Evolutionary conservation across 2,888 invertebrate genomes (phyloP).

Genomic region (Brachypalpus laphriformis): DNA sequence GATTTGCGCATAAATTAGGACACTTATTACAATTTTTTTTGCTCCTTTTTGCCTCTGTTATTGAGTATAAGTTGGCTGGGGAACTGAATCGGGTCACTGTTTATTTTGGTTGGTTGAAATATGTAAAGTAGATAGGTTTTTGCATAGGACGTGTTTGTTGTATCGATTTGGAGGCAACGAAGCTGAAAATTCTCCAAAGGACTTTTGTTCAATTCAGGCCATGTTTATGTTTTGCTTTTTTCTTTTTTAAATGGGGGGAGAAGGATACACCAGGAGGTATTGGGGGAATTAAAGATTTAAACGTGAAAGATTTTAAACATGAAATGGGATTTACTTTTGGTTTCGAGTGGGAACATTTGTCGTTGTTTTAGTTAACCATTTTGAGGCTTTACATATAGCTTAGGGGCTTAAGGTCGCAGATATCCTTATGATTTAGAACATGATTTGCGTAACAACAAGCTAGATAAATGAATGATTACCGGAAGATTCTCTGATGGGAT

Average conservation of each 20-base stretch:
- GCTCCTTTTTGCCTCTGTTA: slow-evolving; percentile 5
- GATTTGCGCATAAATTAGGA: slow-evolving; percentile 72
- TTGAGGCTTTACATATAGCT: background rate
- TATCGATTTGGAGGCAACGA: slow-evolving; percentile 57
- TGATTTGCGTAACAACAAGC: background rate
- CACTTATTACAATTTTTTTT: slow-evolving; percentile 50
- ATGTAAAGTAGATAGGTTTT: slow-evolving; percentile 50
- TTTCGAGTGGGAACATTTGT: background rate
- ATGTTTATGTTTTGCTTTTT: background rate
- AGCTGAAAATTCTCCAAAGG: slow-evolving; percentile 40
- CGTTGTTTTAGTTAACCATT: background rate
- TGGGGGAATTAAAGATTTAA: background rate
- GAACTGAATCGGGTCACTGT: slow-evolving; percentile 65
- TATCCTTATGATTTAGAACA: background rate
- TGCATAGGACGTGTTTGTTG: slow-evolving; percentile 45
- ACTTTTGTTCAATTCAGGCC: slow-evolving; percentile 14
- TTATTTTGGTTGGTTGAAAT: slow-evolving; percentile 55
- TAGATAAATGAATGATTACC: background rate
- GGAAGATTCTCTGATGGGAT: no score
- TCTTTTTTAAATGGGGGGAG: background rate
- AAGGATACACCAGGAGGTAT: background rate
- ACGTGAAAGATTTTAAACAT: background rate
- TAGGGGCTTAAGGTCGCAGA: background rate
- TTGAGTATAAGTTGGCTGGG: slow-evolving; percentile 23
- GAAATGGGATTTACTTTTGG: background rate